Evolutionary conservation across 1,140 invertebrate genomes (phyloP).

Genomic region (Drosophila pseudoobscura): DNA sequence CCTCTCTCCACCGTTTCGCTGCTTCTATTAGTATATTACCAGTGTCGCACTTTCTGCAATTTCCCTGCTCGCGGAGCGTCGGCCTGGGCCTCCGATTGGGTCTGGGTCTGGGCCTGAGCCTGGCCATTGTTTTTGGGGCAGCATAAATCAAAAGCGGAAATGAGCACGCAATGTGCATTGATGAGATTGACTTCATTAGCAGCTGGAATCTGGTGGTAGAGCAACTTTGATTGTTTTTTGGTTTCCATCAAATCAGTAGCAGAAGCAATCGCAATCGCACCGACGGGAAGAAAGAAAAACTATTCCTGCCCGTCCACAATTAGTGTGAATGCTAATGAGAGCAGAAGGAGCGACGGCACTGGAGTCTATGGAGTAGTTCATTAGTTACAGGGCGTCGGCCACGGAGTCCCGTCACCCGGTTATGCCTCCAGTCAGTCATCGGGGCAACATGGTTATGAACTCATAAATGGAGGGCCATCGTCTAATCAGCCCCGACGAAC

Average conservation of each 20-base stretch:
- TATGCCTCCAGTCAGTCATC: neutral
- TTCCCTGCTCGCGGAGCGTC: constrained; percentile 1
- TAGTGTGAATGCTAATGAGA: constrained; percentile 73
- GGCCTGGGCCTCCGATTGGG: too few relatives aligned
- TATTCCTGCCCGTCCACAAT: constrained; percentile 45
- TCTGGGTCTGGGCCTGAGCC: neutral
- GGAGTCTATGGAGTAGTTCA: constrained; percentile 47
- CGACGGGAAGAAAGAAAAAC: constrained; percentile 38
- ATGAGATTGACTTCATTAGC: constrained; percentile 76
- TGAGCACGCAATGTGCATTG: constrained; percentile 70
- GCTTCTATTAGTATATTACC: constrained; percentile 12
- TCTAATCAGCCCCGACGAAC: constrained; percentile 30
- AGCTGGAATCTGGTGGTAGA: constrained; percentile 26
- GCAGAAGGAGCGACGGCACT: constrained; percentile 15
- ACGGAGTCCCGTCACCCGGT: constrained; percentile 5
- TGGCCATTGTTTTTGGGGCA: constrained; percentile 13
- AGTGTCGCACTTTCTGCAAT: constrained; percentile 47
- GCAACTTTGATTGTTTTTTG: constrained; percentile 67
- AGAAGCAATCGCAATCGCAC: neutral
- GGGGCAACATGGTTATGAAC: constrained; percentile 15
- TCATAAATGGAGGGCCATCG: constrained; percentile 35
- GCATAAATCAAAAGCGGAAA: constrained; percentile 73
- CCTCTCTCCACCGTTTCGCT: too few relatives aligned
- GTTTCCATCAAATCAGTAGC: constrained; percentile 69
- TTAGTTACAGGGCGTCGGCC: constrained; percentile 36